Percentiles rank a stretch among this genome's conserved stretches.
These are phyloP conservation scores for Andrena flavipes DNA, from an alignment of 2,888 invertebrate genomes.

Conservation along the genomic window DNA sequence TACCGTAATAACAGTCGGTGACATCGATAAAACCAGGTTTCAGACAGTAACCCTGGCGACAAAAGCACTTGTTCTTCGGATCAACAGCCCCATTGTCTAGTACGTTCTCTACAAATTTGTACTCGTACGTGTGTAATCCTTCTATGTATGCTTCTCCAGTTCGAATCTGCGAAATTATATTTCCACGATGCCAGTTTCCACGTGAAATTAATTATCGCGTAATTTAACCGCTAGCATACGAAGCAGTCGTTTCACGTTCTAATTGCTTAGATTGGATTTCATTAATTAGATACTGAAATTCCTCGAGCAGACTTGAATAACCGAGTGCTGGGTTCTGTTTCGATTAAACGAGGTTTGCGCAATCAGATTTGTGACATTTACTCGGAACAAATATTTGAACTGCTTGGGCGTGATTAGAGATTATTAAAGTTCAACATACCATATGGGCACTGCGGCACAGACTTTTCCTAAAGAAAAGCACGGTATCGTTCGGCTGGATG, in stretches of 20 bases:
- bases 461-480: constrained; percentile 93
- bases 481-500: constrained; percentile 88
- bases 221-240: too few species aligned
- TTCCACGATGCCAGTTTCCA: too few species aligned
- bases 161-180: constrained; percentile 85
- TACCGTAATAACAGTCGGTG: constrained; percentile 93
- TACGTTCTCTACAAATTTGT: constrained; percentile 91
- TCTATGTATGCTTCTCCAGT: constrained; percentile 87
- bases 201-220: too few species aligned
- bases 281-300: too few species aligned
- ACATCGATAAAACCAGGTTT: constrained; percentile 93
- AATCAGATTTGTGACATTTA: neutral
- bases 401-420: neutral
- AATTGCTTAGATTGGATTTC: too few species aligned
- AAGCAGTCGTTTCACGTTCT: too few species aligned
- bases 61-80: constrained; percentile 93
- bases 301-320: too few species aligned
- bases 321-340: too few species aligned
- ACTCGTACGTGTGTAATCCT: constrained; percentile 90
- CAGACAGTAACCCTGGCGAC: constrained; percentile 90
- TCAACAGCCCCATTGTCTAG: constrained; percentile 91
- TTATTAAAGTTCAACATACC: constrained; percentile 86
- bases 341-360: too few species aligned
- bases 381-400: neutral
- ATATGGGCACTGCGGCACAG: constrained; percentile 93